Base-by-base conservation (phyloP, 2,888 invertebrate genomes). In the Meiosimyza platycephala region DNA sequence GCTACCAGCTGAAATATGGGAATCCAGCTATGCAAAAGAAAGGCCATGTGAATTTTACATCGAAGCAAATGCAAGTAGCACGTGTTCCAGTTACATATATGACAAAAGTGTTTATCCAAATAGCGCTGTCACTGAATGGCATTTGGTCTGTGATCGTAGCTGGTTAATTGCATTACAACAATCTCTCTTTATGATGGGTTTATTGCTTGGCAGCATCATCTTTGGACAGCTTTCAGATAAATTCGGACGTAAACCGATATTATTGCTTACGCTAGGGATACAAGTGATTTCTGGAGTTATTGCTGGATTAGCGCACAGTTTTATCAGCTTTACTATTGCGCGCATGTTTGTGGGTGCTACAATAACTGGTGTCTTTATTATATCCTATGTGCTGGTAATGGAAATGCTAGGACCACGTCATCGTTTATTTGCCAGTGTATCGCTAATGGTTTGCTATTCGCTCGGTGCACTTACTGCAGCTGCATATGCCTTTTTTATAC, bases 351-450 rank as follows among this genome's bases (percentile, higher is more conserved):
- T 94, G 22, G 94, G 94, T 15, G 90, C 92, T 15, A 92, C 93
- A 13, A 93, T 93, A 7, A 93, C 93, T 6, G 94, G 94, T 2
- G 92, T 93, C 11, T 94, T 94, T 81, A 88, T 94, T 72, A 93
- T 93, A 33, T 92, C 93, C 57, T 94, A 94, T 85, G 94, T 94
- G 64, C 92, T 94, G 78, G 93, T 93, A 90, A 88, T 88, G 86
- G 92, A 93, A 87, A 92, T 92, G 92, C 93, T 93, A 12, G 93
- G 93, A 5, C 92, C 93, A 0, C 88, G 88, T 66, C 91, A 91
- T 80, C 89, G 93, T 57, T 88, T 92, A 70, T 89, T 92, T 71
- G 93, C 93, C 4, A 93, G 93, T 9, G 92, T 93, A 16, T 90
- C 92, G 12, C 91, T 91, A 76, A 93, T 93, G 87, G 90, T 92